Evolutionary conservation across 2,113 vertebrate species (phyloP), one percentile per base, ranked within the genome.

Genomic region (Tylochromis polylepis): DNA sequence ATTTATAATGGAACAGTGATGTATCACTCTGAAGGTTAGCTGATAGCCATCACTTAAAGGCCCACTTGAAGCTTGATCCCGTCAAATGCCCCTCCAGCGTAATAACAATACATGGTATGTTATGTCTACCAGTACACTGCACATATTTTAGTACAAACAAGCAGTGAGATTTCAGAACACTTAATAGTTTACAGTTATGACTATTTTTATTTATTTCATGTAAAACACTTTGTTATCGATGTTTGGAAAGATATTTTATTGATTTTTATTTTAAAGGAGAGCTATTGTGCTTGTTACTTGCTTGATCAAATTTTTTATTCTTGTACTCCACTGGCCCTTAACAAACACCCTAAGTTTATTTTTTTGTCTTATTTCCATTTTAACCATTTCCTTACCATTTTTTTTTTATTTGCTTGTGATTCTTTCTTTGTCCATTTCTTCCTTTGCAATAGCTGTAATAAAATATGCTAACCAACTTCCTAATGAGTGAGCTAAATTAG

Each of bases 101-200:
- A 56, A 55, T 31, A 88, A 86, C 79, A 91, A 81, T 27, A 38
- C 2, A 1, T 3, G 8, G 38, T 9, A 46, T 93, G 92, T 90
- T 93, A 78, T 89, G 89, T 89, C 89, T 92, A 85, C 58, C 57
- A 59, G 51, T 16, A 72, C 14, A 15, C 24, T 43, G 16, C 16
- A 38, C 34, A 82, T 22, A 56, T 29, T 56, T 38, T 56, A 70
- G 49, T 5, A 11, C 10, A 51, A 51, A 51, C 27, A 77, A 77
- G 46, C 27, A 77, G 72, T 51, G 72, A 51, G 46, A 77, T 51
- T 31, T 77, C 43, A 31, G 15, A 20, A 51, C 43, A 5, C 24
- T 31, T 77, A 53, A 77, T 51, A 51, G 16, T 77, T 29, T 29
- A 51, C 27, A 51, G 46, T 77, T 20, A 51, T n/a, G 43, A 77